Percentiles rank a stretch among this genome's conserved stretches.
Conservation (phyloP, 2,888 invertebrate species). For the Periphyllus acericola region DNA sequence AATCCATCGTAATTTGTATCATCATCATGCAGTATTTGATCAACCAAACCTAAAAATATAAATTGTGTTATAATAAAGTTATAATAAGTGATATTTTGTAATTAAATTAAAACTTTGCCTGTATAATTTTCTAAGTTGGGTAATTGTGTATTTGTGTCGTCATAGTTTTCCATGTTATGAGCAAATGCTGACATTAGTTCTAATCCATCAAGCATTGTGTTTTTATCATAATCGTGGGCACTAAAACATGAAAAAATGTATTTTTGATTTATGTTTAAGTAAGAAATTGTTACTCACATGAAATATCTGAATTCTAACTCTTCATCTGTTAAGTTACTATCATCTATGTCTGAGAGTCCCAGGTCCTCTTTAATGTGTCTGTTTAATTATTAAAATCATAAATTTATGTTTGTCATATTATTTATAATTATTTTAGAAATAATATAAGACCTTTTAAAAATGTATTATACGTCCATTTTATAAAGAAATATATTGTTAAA, state of each 20-base stretch:
- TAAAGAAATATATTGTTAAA: too few species aligned
- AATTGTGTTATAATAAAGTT: background rate
- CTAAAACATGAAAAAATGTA: slow-evolving; percentile 65
- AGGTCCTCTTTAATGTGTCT: slow-evolving; percentile 86
- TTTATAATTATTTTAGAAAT: background rate
- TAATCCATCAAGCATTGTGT: slow-evolving; percentile 87
- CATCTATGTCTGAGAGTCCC: slow-evolving; percentile 70
- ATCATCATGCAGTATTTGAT: slow-evolving; percentile 83
- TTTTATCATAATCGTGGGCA: slow-evolving; percentile 89
- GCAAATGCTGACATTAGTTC: slow-evolving; percentile 86
- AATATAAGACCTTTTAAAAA: background rate
- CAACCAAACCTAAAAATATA: slow-evolving; percentile 78
- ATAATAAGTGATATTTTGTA: background rate
- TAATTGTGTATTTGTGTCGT: slow-evolving; percentile 66
- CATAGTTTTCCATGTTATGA: slow-evolving; percentile 77
- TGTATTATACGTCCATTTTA: background rate
- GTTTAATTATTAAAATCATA: slow-evolving; percentile 60
- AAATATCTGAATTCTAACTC: slow-evolving; percentile 88
- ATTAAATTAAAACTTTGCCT: slow-evolving; percentile 8
- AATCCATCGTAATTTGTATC: slow-evolving; percentile 88
- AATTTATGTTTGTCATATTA: background rate
- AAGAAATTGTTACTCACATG: slow-evolving; percentile 68
- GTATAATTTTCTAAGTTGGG: slow-evolving; percentile 42
- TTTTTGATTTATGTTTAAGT: background rate
- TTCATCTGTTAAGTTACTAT: slow-evolving; percentile 82